A percentile compares a stretch with the other conserved stretches of the same genome.
Conservation (phyloP, 2,113 vertebrate genomes). For the Bubo blakistoni region DNA sequence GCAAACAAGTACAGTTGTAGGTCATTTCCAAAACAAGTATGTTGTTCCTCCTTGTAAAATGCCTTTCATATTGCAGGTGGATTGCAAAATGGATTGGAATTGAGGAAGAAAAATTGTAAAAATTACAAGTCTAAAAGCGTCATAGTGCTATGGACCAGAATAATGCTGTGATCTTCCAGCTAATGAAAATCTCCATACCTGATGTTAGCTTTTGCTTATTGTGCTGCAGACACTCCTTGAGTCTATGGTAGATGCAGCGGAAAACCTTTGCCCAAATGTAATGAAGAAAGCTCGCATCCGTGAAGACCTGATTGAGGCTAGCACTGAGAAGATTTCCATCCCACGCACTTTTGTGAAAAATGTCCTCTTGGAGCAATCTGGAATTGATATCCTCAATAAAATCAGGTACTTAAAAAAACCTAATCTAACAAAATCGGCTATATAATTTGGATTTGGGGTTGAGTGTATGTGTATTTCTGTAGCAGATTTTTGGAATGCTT, state of each 20-base stretch:
- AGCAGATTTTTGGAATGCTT: neutral
- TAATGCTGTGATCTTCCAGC: neutral
- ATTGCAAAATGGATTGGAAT: neutral
- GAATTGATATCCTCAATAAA: constrained; percentile 96
- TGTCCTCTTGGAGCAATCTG: constrained; percentile 93
- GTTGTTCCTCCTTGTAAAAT: neutral
- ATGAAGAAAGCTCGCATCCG: constrained; percentile 88
- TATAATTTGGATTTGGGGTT: neutral
- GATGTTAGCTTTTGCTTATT: neutral
- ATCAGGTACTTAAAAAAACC: constrained; percentile 80
- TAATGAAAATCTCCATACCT: neutral
- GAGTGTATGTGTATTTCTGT: neutral
- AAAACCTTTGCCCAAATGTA: constrained; percentile 90
- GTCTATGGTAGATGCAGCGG: constrained; percentile 91
- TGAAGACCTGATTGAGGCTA: constrained; percentile 86
- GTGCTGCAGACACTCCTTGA: constrained; percentile 82
- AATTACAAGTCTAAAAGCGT: neutral
- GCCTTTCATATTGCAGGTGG: neutral
- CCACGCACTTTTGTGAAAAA: constrained; percentile 92
- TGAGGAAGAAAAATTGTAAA: neutral
- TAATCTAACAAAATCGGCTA: neutral
- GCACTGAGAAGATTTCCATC: constrained; percentile 89
- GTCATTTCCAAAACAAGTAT: neutral
- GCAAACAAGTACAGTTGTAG: neutral
- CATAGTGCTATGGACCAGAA: neutral